phyloP scores from a whole-genome alignment of 2,888 invertebrate species.

The Megalurothrips usitatus region DNA sequence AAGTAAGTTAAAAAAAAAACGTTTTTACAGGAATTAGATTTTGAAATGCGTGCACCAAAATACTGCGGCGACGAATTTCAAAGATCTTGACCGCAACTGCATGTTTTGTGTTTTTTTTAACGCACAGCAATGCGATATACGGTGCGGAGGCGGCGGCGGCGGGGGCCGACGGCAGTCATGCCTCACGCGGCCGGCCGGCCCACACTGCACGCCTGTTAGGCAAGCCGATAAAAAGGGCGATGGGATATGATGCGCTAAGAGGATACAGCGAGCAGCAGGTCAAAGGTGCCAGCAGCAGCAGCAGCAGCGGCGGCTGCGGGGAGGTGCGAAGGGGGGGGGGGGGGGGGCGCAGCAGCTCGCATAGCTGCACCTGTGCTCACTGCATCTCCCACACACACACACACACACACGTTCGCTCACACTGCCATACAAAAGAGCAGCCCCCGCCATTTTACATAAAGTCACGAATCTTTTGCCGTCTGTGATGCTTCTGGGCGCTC shows the following conservation, averaged over 20 bases:
- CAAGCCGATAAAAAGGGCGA: neutral
- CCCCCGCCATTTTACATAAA: conserved; percentile 23
- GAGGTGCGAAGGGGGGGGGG: neutral
- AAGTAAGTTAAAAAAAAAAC: no score
- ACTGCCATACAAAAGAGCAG: neutral
- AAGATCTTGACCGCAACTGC: no score
- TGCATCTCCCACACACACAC: neutral
- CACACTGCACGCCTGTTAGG: no score
- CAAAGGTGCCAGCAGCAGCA: neutral
- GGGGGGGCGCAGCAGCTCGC: neutral
- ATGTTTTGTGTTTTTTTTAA: no score
- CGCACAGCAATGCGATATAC: no score
- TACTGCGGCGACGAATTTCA: no score
- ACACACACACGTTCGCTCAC: neutral
- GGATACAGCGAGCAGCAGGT: neutral
- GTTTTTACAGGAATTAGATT: no score
- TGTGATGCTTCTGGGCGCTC: neutral
- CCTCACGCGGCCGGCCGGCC: no score
- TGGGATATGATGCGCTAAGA: neutral
- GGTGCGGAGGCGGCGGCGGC: no score
- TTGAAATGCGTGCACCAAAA: no score
- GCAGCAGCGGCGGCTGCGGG: no score
- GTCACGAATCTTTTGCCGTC: neutral
- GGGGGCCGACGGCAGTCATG: no score
- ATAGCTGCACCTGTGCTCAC: conserved; percentile 6